Conservation (phyloP, 1,140 invertebrate genomes). For the Nasonia longicornis region DNA sequence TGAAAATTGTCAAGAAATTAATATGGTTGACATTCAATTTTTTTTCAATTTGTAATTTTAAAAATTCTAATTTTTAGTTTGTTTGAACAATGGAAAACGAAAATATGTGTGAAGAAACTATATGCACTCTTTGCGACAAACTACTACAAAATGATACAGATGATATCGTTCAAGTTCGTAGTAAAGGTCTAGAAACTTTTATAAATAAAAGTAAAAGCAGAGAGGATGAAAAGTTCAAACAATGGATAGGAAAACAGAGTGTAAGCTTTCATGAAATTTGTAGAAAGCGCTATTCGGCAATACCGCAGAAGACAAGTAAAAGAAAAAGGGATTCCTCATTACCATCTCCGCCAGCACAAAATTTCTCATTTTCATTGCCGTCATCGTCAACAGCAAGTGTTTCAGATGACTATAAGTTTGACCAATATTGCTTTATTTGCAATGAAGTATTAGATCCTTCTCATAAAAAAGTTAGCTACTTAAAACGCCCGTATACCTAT, state of each 20-base stretch:
- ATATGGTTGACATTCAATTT: no score
- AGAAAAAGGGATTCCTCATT: neutral
- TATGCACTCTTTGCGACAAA: no score
- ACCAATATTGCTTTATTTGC: no score
- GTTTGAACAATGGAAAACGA: no score
- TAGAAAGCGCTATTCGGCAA: neutral
- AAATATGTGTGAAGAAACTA: no score
- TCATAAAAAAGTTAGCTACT: neutral
- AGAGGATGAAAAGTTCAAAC: neutral
- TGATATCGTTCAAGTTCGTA: no score
- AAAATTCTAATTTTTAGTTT: no score
- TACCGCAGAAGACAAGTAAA: neutral
- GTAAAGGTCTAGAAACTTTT: neutral
- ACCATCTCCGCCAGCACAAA: no score
- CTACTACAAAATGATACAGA: no score
- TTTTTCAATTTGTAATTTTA: no score
- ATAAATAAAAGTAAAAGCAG: constrained; percentile 14
- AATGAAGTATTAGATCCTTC: no score
- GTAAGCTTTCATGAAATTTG: neutral
- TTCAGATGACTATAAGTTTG: neutral
- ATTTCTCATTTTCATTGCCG: neutral
- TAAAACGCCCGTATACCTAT: neutral
- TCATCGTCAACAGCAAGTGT: neutral
- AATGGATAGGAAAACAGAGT: neutral
- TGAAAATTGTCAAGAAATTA: no score